phyloP scores from a whole-genome alignment of 1,140 invertebrate species.

The Lucilia cuprina region DNA sequence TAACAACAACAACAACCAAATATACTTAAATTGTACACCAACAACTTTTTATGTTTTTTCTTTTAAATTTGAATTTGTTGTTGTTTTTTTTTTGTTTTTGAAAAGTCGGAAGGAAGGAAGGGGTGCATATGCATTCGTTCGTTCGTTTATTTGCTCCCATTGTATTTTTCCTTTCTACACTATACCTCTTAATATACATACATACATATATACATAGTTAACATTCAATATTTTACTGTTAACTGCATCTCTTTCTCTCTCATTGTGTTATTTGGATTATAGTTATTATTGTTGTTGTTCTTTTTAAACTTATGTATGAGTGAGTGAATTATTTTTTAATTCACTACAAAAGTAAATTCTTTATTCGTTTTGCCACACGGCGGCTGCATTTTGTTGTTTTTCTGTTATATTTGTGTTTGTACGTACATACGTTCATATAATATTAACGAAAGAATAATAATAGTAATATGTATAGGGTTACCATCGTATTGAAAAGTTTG shows the following conservation, averaged over 20 bases:
- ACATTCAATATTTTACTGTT: conserved; percentile 33
- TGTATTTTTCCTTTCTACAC: conserved; percentile 34
- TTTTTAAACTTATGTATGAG: too few relatives aligned
- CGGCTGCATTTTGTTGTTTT: not conserved
- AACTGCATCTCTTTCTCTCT: conserved; percentile 28
- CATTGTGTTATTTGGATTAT: not conserved
- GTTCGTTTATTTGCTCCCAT: conserved; percentile 19
- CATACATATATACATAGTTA: not conserved
- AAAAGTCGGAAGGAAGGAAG: conserved; percentile 34
- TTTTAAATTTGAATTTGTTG: not conserved
- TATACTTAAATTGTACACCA: conserved; percentile 30
- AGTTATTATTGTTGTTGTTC: not conserved
- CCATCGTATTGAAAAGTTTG: not conserved
- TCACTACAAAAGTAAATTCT: conserved; percentile 7
- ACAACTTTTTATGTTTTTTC: conserved; percentile 20
- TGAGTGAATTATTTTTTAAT: conserved; percentile 19
- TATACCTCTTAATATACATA: conserved; percentile 5
- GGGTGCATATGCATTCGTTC: conserved; percentile 36
- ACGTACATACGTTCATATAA: not conserved
- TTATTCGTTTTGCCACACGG: conserved; percentile 26
- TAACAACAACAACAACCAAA: conserved; percentile 26
- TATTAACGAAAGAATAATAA: not conserved
- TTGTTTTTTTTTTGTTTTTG: not conserved
- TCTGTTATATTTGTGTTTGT: not conserved
- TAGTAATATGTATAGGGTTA: not conserved